A percentile compares a stretch with the other conserved stretches of the same genome.
phyloP scores from a whole-genome alignment of 1,140 invertebrate species.

The Leptopilina boulardi region DNA sequence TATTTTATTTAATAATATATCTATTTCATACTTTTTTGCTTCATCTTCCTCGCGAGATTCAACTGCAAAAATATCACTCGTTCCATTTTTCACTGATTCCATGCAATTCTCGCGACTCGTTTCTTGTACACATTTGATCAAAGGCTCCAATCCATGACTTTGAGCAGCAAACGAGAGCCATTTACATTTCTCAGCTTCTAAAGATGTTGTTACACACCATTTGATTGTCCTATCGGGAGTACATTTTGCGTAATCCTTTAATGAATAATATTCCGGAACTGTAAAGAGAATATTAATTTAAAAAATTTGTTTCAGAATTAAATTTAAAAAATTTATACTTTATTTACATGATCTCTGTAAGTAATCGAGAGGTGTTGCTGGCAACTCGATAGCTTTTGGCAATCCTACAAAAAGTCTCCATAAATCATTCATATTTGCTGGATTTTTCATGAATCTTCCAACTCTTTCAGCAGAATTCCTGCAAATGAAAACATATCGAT shows the following conservation, averaged over 20 bases:
- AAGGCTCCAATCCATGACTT: constrained; percentile 84
- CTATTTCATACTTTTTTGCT: constrained; percentile 72
- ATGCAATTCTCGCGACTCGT: constrained; percentile 79
- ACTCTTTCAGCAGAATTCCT: background rate
- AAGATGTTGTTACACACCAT: constrained; percentile 76
- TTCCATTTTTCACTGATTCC: constrained; percentile 77
- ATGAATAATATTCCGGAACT: background rate
- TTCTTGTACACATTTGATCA: constrained; percentile 81
- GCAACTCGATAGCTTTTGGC: background rate
- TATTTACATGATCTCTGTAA: background rate
- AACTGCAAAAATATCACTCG: constrained; percentile 81
- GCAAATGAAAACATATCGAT: background rate
- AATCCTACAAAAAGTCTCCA: background rate
- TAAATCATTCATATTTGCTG: background rate
- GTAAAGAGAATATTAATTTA: background rate
- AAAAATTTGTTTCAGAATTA: background rate
- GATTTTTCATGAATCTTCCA: background rate
- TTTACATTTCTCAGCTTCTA: constrained; percentile 84
- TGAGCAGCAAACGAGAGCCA: constrained; percentile 83
- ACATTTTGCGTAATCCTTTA: background rate
- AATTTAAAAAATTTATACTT: background rate
- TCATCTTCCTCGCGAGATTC: constrained; percentile 78
- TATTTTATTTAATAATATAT: background rate
- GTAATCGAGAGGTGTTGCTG: background rate
- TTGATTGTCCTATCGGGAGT: constrained; percentile 50